These are phyloP conservation scores for Lasioglossum vierecki DNA, from an alignment of 2,888 invertebrate genomes.

Conservation along the genomic window DNA sequence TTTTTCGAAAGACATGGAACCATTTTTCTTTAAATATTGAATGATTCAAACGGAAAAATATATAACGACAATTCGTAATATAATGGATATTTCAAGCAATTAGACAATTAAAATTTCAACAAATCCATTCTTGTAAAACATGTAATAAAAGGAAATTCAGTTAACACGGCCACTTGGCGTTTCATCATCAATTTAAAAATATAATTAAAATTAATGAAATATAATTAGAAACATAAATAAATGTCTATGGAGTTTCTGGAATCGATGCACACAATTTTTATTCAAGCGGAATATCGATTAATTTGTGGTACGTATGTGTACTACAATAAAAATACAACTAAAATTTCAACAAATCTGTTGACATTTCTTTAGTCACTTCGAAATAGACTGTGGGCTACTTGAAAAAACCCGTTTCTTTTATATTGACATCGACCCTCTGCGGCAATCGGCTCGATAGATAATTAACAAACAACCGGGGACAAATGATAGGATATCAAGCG, in stretches of 20 bases:
- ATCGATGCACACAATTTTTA: neutral
- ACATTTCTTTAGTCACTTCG: neutral
- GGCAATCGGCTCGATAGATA: slow-evolving; percentile 40
- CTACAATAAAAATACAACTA: neutral
- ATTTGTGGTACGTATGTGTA: too few relatives aligned
- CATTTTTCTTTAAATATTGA: too few relatives aligned
- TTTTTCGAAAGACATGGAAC: too few relatives aligned
- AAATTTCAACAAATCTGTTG: neutral
- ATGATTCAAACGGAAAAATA: neutral
- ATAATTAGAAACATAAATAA: neutral
- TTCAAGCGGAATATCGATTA: neutral
- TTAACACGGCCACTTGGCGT: too few relatives aligned
- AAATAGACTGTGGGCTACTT: neutral
- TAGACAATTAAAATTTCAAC: too few relatives aligned
- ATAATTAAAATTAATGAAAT: too few relatives aligned
- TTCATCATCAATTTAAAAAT: too few relatives aligned
- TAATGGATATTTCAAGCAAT: neutral
- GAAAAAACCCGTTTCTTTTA: neutral
- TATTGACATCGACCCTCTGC: neutral
- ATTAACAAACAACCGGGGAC: slow-evolving; percentile 38
- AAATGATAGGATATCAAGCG: slow-evolving; percentile 44
- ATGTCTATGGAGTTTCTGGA: neutral
- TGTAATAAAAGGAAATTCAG: too few relatives aligned
- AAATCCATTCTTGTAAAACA: too few relatives aligned
- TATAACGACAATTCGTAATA: neutral